Evolutionary conservation across 2,113 vertebrate species (phyloP).

Genomic region (Psophia crepitans): DNA sequence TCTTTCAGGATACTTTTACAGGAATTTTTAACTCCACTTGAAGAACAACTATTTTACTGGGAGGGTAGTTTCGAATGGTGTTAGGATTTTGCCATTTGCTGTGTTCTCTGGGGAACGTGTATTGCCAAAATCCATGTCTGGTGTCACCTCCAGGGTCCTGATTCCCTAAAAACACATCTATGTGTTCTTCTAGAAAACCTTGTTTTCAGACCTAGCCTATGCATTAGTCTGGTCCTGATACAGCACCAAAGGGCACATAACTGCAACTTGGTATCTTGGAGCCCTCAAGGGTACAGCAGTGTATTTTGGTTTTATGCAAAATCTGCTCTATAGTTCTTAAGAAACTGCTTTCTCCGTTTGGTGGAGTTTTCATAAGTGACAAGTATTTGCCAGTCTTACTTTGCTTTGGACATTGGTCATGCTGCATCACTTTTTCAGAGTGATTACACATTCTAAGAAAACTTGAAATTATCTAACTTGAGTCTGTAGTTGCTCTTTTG

Average conservation of each 20-base stretch:
- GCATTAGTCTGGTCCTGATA: background rate
- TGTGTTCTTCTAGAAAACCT: background rate
- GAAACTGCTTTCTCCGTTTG: background rate
- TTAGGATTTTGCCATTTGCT: background rate
- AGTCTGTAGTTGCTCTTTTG: accelerated
- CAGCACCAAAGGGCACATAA: background rate
- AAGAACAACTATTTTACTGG: background rate
- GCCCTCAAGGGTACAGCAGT: background rate
- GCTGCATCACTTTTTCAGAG: background rate
- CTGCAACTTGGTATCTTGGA: background rate
- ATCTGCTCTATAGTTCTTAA: background rate
- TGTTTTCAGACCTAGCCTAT: background rate
- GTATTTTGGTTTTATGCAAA: background rate
- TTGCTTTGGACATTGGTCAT: background rate
- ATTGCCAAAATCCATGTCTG: background rate
- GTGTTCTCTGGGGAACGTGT: background rate
- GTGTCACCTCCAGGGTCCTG: background rate
- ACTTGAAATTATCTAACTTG: background rate
- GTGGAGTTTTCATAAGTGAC: background rate
- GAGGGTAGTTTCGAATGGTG: background rate
- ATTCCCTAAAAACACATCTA: background rate
- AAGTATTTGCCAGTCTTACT: background rate
- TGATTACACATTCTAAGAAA: background rate
- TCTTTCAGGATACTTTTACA: background rate
- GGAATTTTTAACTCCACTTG: background rate